phyloP scores from a whole-genome alignment of 2,888 invertebrate genomes.

The Philhelius pedissequus region DNA sequence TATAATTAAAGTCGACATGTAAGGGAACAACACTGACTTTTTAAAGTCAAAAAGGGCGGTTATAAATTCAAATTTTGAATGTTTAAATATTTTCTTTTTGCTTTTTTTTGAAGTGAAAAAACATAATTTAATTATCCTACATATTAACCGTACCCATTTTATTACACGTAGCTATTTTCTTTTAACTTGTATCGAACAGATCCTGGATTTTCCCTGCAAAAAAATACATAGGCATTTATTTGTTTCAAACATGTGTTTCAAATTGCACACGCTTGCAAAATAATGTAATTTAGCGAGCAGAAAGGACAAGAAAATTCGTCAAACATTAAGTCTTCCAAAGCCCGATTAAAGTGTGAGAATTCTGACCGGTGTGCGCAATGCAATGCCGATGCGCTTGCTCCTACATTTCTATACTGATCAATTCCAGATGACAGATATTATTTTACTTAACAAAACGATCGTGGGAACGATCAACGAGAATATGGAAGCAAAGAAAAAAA shows the following conservation, averaged over 20 bases:
- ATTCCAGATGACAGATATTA: slow-evolving; percentile 47
- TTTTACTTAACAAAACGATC: slow-evolving; percentile 14
- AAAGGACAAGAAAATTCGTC: background rate
- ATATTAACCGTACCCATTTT: no score
- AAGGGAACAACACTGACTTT: no score
- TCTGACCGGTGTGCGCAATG: slow-evolving; percentile 7
- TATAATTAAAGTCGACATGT: no score
- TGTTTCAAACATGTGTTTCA: slow-evolving; percentile 16
- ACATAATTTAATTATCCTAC: no score
- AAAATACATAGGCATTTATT: background rate
- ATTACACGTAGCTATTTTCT: no score
- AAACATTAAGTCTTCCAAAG: background rate
- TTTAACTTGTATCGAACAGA: no score
- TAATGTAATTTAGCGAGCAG: background rate
- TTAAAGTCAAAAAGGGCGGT: no score
- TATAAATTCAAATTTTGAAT: no score
- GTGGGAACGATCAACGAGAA: slow-evolving; percentile 34
- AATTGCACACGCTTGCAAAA: slow-evolving; percentile 1
- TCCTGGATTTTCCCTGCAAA: background rate
- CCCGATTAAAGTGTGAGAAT: slow-evolving; percentile 33
- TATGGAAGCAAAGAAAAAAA: background rate
- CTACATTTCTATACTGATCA: slow-evolving; percentile 1
- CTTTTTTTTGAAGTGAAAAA: no score
- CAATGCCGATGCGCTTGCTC: background rate
- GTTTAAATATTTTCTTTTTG: no score